These are phyloP conservation scores for Nothobranchius kuhntae DNA, from an alignment of 2,113 vertebrate genomes.

Conservation along the genomic window DNA sequence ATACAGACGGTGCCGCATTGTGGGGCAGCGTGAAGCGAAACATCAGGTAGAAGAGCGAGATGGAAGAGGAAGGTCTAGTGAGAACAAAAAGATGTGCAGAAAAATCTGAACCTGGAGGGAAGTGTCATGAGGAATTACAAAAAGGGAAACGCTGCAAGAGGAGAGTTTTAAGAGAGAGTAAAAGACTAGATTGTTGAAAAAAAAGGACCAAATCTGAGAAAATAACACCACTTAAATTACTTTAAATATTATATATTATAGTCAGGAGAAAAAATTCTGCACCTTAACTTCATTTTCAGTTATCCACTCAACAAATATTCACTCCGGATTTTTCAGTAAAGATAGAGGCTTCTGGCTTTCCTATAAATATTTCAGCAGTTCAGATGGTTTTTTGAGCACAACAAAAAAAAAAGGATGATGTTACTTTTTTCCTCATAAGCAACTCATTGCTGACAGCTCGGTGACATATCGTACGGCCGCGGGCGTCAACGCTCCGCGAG, in stretches of 20 bases:
- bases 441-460: conserved; percentile 42
- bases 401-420: conserved; percentile 50
- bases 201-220: too few species aligned
- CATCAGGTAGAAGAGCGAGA: conserved; percentile 12
- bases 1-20: conserved; percentile 12
- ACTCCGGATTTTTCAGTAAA: conserved; percentile 19
- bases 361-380: conserved; percentile 21
- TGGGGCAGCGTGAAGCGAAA: conserved; percentile 23
- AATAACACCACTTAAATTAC: too few species aligned
- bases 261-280: not conserved
- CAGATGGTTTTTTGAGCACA: conserved; percentile 48
- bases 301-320: conserved; percentile 47
- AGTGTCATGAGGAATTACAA: conserved; percentile 1
- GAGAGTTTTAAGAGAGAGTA: not conserved
- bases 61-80: conserved; percentile 17
- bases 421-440: conserved; percentile 51
- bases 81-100: conserved; percentile 22
- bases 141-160: not conserved
- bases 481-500: conserved; percentile 36
- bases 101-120: conserved; percentile 15
- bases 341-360: conserved; percentile 43
- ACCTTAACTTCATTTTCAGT: conserved; percentile 35
- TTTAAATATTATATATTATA: not conserved
- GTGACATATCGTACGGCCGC: conserved; percentile 47
- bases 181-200: not conserved